Percentiles rank a stretch among this genome's conserved stretches.
These are phyloP conservation scores for Malthinus seriepunctatus DNA, from an alignment of 2,888 invertebrate species.

Conservation along the genomic window DNA sequence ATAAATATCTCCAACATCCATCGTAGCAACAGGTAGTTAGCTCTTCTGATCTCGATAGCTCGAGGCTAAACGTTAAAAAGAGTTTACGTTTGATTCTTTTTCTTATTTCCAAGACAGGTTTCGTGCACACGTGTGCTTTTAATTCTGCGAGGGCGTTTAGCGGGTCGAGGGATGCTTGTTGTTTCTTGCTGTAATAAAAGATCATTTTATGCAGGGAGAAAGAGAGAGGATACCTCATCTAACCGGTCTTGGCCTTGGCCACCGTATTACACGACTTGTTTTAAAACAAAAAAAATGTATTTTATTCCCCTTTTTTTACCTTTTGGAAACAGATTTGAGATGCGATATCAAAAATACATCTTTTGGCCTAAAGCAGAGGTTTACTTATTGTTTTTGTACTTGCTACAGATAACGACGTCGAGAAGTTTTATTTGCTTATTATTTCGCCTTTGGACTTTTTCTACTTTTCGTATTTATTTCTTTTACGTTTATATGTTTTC, in stretches of 20 bases:
- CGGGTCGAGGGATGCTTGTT: slow-evolving; percentile 19
- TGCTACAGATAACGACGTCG: no score
- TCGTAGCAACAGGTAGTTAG: slow-evolving; percentile 19
- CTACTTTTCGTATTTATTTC: background rate
- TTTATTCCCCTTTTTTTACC: slow-evolving; percentile 5
- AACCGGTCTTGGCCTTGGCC: slow-evolving; percentile 31
- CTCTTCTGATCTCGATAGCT: slow-evolving; percentile 16
- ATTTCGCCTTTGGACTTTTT: background rate
- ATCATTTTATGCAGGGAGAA: slow-evolving; percentile 18
- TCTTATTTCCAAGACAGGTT: slow-evolving; percentile 28
- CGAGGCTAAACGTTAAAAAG: slow-evolving; percentile 10
- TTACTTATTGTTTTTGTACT: background rate
- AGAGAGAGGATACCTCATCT: slow-evolving; percentile 10
- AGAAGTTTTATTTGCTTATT: background rate
- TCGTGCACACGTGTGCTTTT: slow-evolving; percentile 25
- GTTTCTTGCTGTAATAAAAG: slow-evolving; percentile 5
- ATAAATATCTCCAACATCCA: slow-evolving; percentile 1
- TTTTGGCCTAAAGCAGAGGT: background rate
- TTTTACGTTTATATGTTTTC: background rate
- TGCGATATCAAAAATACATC: slow-evolving; percentile 4
- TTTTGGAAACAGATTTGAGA: slow-evolving; percentile 14
- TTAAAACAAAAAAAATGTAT: background rate
- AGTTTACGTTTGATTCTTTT: slow-evolving; percentile 17
- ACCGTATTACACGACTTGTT: slow-evolving; percentile 30
- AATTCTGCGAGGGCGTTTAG: slow-evolving; percentile 23